Evolutionary conservation across 2,797 vertebrate species (phyloP), one percentile per base, ranked within the genome.

Genomic region (Pseudomugil tenellus): DNA sequence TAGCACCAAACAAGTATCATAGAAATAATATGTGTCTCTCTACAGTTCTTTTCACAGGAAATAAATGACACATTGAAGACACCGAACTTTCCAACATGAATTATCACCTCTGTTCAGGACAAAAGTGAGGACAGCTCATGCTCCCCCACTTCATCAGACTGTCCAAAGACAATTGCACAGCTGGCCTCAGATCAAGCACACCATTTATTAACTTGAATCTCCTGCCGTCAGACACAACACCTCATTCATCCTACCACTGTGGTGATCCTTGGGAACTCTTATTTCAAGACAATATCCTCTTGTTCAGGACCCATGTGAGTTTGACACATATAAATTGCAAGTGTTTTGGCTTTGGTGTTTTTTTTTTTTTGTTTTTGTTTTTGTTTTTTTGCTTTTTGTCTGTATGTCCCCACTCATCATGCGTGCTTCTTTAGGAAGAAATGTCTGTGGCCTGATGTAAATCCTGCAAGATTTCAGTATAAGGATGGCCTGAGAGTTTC

Each of bases 81-180:
- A 39, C 72, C 10, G 1, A 56, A 69, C 63, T 72, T 64, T 76
- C 60, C 68, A 26, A 54, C 63, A 71, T 89, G 84, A 92, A 83
- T 85, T 79, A 92, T 87, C 67, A 49, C 83, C 84, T 74, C 74
- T 71, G 77, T 74, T 86, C 69, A 61, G 70, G 63, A 78, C 79
- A 80, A 79, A 79, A 79, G 72, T 72, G 70, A 75, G 74, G 82
- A 84, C 81, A 68, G 77, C 73, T 84, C 74, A 64, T 10, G 32
- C n/a, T 84, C 84, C 80, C 57, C 68, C 79, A 84, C 92, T 93
- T 91, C 81, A 92, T 93, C 92, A 93, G 80, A 64, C 57, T 88
- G 74, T 82, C 84, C 84, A 86, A 89, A 91, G 80, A 90, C 85
- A 88, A 90, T 87, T 83, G 87, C 80, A 74, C 70, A 84, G 81